Percentiles rank a stretch among this genome's conserved stretches.
These are phyloP conservation scores for Apodemus sylvaticus DNA, from an alignment of 2,113 vertebrate genomes.

Conservation along the genomic window DNA sequence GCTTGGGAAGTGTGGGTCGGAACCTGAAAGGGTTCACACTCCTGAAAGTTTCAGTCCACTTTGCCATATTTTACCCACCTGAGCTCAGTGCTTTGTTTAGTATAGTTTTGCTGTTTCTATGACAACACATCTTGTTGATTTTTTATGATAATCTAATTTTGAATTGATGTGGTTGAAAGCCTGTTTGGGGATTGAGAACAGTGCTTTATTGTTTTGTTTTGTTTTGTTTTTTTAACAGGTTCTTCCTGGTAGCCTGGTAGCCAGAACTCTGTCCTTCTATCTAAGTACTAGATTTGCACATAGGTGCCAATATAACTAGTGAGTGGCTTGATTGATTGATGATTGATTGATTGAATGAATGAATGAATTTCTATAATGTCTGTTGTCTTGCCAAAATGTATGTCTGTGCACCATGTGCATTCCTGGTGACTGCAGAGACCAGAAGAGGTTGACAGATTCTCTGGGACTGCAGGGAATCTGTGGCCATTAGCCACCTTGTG, in stretches of 20 bases:
- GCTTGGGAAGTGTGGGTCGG: neutral
- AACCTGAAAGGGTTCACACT: neutral
- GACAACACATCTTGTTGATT: neutral
- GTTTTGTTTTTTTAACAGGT: neutral
- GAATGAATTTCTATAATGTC: neutral
- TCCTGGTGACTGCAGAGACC: neutral
- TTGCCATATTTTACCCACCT: neutral
- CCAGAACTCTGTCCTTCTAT: neutral
- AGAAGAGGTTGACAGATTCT: neutral
- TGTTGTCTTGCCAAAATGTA: neutral
- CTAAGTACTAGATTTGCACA: neutral
- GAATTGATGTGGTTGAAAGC: neutral
- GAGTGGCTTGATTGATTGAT: neutral
- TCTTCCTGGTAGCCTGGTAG: neutral
- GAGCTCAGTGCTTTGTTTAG: neutral
- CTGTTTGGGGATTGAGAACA: neutral
- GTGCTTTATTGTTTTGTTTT: neutral
- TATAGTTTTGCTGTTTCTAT: neutral
- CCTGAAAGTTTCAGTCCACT: neutral
- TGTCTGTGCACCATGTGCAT: neutral
- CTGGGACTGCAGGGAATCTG: neutral
- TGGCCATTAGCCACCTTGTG: neutral
- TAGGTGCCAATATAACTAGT: no score
- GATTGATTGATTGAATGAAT: neutral
- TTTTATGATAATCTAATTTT: neutral